Evolutionary conservation across 1,140 invertebrate genomes (phyloP).

Genomic region (Ridgeia piscesae): DNA sequence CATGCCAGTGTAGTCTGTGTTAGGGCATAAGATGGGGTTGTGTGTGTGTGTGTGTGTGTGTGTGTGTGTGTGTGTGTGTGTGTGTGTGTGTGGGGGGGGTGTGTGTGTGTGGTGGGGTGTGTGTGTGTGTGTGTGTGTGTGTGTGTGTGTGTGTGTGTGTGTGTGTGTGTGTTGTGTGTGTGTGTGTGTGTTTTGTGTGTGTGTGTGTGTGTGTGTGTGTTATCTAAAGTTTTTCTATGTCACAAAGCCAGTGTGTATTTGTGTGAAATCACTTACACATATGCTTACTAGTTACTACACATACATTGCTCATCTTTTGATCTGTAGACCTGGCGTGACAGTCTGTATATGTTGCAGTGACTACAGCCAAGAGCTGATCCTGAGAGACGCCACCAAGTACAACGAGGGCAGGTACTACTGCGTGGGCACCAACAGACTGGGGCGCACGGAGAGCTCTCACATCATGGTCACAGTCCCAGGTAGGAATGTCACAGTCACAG

Average conservation of each 20-base stretch:
- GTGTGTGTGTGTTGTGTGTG: constrained; percentile 24
- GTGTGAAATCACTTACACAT: too few relatives aligned
- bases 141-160: constrained; percentile 24
- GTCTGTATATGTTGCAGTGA: constrained; percentile 11
- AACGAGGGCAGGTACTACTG: background rate
- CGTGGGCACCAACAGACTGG: background rate
- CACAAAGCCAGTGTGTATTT: too few relatives aligned
- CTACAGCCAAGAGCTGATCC: background rate
- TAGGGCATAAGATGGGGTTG: too few relatives aligned
- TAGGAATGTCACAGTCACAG: too few relatives aligned
- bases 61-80: constrained; percentile 12
- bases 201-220: constrained; percentile 24
- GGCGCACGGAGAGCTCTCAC: background rate
- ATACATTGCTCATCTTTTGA: too few relatives aligned
- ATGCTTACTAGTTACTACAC: too few relatives aligned
- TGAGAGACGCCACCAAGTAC: background rate
- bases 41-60: constrained; percentile 13
- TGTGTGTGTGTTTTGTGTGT: constrained; percentile 20
- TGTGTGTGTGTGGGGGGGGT: constrained; percentile 15
- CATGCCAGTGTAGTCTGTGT: too few relatives aligned
- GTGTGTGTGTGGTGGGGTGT: constrained; percentile 15
- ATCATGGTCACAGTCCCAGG: background rate
- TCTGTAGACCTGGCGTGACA: too few relatives aligned
- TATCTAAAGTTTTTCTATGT: too few relatives aligned
- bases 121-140: constrained; percentile 24